These are phyloP conservation scores for Epistrophella euchroma DNA, from an alignment of 2,888 invertebrate genomes.

Conservation along the genomic window DNA sequence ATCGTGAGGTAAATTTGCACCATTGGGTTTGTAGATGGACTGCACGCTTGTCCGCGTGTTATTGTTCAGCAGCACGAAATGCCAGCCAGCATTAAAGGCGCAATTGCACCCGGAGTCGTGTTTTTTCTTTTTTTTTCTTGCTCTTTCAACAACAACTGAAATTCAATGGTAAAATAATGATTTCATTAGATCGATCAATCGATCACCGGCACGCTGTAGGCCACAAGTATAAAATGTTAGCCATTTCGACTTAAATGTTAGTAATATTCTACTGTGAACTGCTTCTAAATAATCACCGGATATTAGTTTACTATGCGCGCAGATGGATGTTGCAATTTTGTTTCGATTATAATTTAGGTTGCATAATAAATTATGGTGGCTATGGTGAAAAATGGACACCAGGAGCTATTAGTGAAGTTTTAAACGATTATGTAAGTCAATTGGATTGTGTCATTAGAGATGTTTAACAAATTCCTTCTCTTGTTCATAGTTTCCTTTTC, in stretches of 20 bases:
- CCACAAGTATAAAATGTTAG: constrained; percentile 56
- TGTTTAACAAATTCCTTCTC: too few relatives aligned
- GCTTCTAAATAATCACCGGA: constrained; percentile 68
- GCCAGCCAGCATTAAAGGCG: constrained; percentile 22
- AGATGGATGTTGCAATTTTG: constrained; percentile 17
- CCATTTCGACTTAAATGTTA: constrained; percentile 65
- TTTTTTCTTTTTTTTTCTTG: neutral
- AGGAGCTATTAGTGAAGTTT: constrained; percentile 19
- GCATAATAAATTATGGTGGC: constrained; percentile 2
- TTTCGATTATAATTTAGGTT: constrained; percentile 16
- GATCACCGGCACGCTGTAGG: constrained; percentile 59
- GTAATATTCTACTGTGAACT: constrained; percentile 62
- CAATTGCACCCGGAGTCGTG: constrained; percentile 12
- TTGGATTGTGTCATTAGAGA: constrained; percentile 6
- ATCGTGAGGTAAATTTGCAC: constrained; percentile 19
- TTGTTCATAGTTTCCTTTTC: too few relatives aligned
- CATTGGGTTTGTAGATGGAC: constrained; percentile 23
- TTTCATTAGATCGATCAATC: constrained; percentile 74
- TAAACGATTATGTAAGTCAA: constrained; percentile 8
- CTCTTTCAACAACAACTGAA: constrained; percentile 11
- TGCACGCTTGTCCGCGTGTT: constrained; percentile 41
- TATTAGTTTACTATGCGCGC: constrained; percentile 22
- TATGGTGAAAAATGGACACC: constrained; percentile 4
- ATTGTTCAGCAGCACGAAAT: constrained; percentile 66
- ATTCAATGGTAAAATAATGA: constrained; percentile 67